These are phyloP conservation scores for Agrochola circellaris DNA, from an alignment of 2,888 invertebrate species.

Conservation along the genomic window DNA sequence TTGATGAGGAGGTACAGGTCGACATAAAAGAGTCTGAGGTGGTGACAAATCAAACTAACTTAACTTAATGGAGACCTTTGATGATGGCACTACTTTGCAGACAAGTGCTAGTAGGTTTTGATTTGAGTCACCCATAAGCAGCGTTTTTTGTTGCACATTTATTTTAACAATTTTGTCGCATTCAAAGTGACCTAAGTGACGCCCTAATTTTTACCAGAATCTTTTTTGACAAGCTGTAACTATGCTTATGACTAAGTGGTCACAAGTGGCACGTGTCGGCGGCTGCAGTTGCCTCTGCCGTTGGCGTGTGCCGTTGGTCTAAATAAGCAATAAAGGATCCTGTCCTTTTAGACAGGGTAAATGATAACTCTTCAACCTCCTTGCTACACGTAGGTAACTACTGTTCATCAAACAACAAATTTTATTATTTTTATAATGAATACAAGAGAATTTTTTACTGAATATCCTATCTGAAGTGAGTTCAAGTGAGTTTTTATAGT, in stretches of 20 bases:
- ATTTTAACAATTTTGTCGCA: too few relatives aligned
- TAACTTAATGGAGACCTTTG: too few relatives aligned
- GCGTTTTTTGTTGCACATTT: too few relatives aligned
- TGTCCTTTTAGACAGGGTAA: not conserved
- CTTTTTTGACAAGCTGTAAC: too few relatives aligned
- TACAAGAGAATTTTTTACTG: not conserved
- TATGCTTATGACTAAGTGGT: not conserved
- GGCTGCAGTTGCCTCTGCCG: not conserved
- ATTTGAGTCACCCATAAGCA: too few relatives aligned
- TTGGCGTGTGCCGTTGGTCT: not conserved
- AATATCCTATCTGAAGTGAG: not conserved
- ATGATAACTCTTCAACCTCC: not conserved
- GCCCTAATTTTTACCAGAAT: too few relatives aligned
- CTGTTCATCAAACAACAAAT: not conserved
- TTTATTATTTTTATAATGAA: not conserved
- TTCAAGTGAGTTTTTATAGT: constrained; percentile 20
- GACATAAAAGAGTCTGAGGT: too few relatives aligned
- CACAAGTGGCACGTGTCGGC: not conserved
- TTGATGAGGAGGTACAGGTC: not conserved
- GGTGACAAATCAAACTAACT: too few relatives aligned
- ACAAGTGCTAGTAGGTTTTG: too few relatives aligned
- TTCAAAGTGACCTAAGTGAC: too few relatives aligned
- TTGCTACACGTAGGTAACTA: not conserved
- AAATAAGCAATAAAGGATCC: not conserved
- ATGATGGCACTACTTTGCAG: too few relatives aligned